phyloP scores from a whole-genome alignment of 2,888 invertebrate genomes.

The Pseudococcus viburni region DNA sequence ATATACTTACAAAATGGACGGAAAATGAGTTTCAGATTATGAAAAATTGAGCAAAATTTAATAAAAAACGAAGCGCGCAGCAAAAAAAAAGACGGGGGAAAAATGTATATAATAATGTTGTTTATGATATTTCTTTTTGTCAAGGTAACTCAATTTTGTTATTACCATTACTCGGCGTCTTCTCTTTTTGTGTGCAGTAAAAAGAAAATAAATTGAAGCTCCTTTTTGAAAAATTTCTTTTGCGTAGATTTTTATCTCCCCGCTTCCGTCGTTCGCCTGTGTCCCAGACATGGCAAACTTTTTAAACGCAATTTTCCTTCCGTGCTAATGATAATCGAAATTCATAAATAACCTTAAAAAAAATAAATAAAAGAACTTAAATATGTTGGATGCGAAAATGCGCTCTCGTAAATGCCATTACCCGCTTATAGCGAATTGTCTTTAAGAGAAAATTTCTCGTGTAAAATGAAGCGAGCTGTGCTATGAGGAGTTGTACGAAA shows the following conservation, averaged over 20 bases:
- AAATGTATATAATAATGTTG: conserved; percentile 66
- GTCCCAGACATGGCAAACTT: conserved; percentile 24
- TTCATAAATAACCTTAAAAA: conserved; percentile 40
- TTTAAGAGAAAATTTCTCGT: not conserved
- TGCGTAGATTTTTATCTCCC: conserved; percentile 44
- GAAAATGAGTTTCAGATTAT: conserved; percentile 69
- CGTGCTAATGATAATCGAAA: conserved; percentile 56
- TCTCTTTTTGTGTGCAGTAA: conserved; percentile 46
- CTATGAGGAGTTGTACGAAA: not conserved
- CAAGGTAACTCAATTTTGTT: conserved; percentile 66
- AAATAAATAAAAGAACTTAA: not conserved
- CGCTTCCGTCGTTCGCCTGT: too few relatives aligned
- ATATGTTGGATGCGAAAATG: conserved; percentile 43
- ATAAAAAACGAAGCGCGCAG: conserved; percentile 68
- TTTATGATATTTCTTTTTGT: conserved; percentile 67
- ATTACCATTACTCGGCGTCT: conserved; percentile 60
- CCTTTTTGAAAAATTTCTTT: conserved; percentile 58
- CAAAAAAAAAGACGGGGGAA: conserved; percentile 63
- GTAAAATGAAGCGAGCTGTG: not conserved
- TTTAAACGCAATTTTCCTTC: conserved; percentile 48
- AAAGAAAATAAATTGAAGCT: conserved; percentile 64
- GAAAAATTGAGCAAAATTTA: conserved; percentile 69
- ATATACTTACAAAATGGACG: conserved; percentile 61
- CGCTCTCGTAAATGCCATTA: conserved; percentile 40
- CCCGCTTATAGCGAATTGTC: conserved; percentile 14